Conservation (phyloP, 2,888 invertebrate genomes). For the Oxyscelio sp. region DNA sequence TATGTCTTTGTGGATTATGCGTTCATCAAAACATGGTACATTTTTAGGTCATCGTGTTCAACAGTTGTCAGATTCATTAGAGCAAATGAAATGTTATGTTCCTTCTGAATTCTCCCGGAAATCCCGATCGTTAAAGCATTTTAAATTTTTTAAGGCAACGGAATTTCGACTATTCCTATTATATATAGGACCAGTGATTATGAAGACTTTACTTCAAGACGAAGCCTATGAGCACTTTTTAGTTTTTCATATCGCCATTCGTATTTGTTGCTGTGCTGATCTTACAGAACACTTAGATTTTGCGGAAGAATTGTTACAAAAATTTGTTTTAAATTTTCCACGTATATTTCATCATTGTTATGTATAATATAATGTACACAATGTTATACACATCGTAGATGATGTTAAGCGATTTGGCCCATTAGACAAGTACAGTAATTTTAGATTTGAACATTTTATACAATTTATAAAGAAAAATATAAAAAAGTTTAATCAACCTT, state of each 20-base stretch:
- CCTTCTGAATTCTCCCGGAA: conserved; percentile 47
- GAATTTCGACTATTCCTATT: conserved; percentile 47
- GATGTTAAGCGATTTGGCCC: conserved; percentile 33
- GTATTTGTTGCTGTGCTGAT: conserved; percentile 14
- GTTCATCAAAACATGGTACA: conserved; percentile 6
- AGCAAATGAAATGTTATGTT: conserved; percentile 2
- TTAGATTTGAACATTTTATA: conserved; percentile 42
- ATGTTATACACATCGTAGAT: too few species aligned
- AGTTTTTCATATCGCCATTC: conserved; percentile 17
- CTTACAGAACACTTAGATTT: conserved; percentile 37
- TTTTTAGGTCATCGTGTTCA: neutral
- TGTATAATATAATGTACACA: conserved; percentile 29
- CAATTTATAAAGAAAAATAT: conserved; percentile 34
- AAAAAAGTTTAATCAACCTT: conserved; percentile 26
- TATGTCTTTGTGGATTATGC: conserved; percentile 25
- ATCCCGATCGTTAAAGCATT: conserved; percentile 23
- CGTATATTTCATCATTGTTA: conserved; percentile 9
- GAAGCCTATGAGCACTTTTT: conserved; percentile 34
- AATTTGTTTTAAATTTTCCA: conserved; percentile 43
- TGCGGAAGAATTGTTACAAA: conserved; percentile 44
- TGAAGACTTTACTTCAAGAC: conserved; percentile 15
- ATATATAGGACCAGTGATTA: conserved; percentile 53
- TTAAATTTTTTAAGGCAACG: conserved; percentile 51
- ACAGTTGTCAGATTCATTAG: neutral
- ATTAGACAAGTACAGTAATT: conserved; percentile 41